Base-by-base conservation (phyloP, 1,140 invertebrate genomes). In the Drosophila grimshawi region DNA sequence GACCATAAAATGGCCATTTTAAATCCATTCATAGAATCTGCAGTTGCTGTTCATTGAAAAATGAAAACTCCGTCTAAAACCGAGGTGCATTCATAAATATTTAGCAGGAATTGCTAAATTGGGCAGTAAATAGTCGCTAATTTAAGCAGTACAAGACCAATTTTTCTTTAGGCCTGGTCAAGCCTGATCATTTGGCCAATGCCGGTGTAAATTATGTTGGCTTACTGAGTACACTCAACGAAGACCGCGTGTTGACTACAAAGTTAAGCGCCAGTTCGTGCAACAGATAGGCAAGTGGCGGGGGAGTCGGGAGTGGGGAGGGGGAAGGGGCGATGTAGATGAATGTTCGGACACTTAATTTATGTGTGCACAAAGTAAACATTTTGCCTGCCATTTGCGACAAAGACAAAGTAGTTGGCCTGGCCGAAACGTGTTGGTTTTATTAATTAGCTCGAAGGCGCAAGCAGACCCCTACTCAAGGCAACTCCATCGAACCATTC, bases 21-120 rank as follows among this genome's bases (percentile, higher is more conserved):
- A 63, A 67, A 48, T 10, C 71, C 80, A 82, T 78, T 82, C 71
- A 82, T 65, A 78, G 80, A 75, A 75, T 63, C 29, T 46, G 30
- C 56, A 64, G 7, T 65, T 52, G 67, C 59, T 61, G 53, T 62
- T 64, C 69, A 70, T 70, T 82, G 65, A 67, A 78, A 67, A 66
- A 52, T 51, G 29, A 64, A 35, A 33, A 39, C 3, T 19, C 5
- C 8, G 55, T 7, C 70, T 61, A 66, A 77, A 83, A 63, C 73
- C 88, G 72, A 88, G 81, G 80, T 79, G 79, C 68, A 78, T 61
- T 80, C 80, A 86, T 86, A 88, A 86, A 88, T 86, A 86, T 86
- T 86, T 88, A 86, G 69, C 78, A 77, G 80, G 33, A 74, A 67
- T 88, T 69, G 76, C 83, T 86, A 88, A 86, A 88, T 81, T 77